Evolutionary conservation across 2,888 invertebrate genomes (phyloP), one percentile per base, ranked within the genome.

Genomic region (Hypsopygia costalis): DNA sequence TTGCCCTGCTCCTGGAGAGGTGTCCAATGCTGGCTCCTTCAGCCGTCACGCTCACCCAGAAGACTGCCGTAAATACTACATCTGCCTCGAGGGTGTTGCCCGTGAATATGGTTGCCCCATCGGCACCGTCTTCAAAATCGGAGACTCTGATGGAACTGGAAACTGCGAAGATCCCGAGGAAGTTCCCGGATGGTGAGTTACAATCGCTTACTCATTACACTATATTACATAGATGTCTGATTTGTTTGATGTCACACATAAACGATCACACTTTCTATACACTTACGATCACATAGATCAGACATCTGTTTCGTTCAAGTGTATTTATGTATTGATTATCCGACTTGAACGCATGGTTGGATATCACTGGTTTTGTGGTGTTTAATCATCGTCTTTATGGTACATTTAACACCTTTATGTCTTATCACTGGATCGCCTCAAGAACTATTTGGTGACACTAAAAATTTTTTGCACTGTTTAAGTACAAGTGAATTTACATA

Each of bases 91-190:
- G 81, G 95, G 95, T 56, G 94, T 93, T 44, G 95, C 97, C 52
- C 93, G 97, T 57, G 97, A 97, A 82, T 97, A 97, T 82, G 97
- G 97, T 52, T 98, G 97, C 90, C 97, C 97, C 68, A 96, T 98
- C 73, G 97, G 97, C 42, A 97, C 97, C 42, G 97, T 97, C 38
- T 98, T 97, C 94, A 96, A 97, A 85, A 97, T 97, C 82, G 97
- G 97, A 46, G 95, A 95, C 69, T 88, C 93, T 67, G 97, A 97
- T 61, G 97, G 96, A 67, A 94, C 94, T 60, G 97, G 97, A 57
- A 96, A 96, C 91, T 98, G 97, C 85, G 95, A 96, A 86, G 97
- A 97, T 75, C 97, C 97, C 55, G 97, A 97, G 90, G 96, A 97
- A 80, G 97, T 97, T 90, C 95, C 95, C 82, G 97, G 97, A 92